Evolutionary conservation across 2,797 vertebrate species (phyloP), one percentile per base, ranked within the genome.

Genomic region (Sternotherus odoratus): DNA sequence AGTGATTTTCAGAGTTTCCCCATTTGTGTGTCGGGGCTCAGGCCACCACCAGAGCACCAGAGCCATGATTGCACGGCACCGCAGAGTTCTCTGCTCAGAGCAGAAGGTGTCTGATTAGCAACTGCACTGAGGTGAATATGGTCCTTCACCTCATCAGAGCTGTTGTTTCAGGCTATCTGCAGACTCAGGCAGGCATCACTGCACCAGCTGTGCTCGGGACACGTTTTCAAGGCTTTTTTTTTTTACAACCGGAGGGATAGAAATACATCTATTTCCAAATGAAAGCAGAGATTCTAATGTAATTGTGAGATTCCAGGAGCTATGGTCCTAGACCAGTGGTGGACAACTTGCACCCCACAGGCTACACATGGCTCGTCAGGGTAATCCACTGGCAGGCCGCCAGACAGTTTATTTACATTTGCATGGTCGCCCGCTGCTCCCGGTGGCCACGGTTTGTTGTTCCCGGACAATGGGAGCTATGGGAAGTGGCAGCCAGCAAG

Each of bases 171-270:
- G 21, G 24, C 53, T 83, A 50, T 75, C 80, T 5, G 12, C 46
- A 75, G 39, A 75, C 26, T 3, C 21, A n/a, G 49, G 21, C 17
- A 50, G 26, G 3, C 24, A 36, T 77, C 0, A 0, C 56, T 48
- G 3, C n/a, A 17, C 23, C 48, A 48, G 4, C 63, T 87, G 7
- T 24, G 23, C 69, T 23, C 43, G 84, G 19, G 87, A 77, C 33
- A 79, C 8, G 19, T 79, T 87, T 90, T 15, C 60, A 84, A 83
- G 54, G n/a, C 21, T 69, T 39, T 69, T 16, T 69, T 69, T 69
- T 69, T 63, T 33, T 63, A 23, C 21, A 36, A 36, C 21, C 19
- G 39, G 36, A 39, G 36, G 36, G 66, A 10, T 69, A 69, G 66
- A 69, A 69, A 36, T 12, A 39, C 36, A 69, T 39, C 12, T 23